Evolutionary conservation across 2,113 vertebrate species (phyloP).

Genomic region (human (Homo sapiens)): GRCh38 chr21:27499501-27500000

Average conservation of each 20-base stretch:
- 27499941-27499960: not conserved
- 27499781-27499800: not conserved
- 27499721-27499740: fast-evolving
- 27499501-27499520: not conserved
- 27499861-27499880: not conserved
- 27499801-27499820: not conserved
- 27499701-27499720: not conserved
- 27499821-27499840: not conserved
- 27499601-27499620: not conserved
- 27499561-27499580: not conserved
- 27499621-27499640: not conserved
- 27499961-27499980: no score
- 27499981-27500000: not conserved
- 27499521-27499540: not conserved
- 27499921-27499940: not conserved
- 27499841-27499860: not conserved
- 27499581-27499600: not conserved
- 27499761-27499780: not conserved
- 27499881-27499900: not conserved
- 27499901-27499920: not conserved
- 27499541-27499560: not conserved
- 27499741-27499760: not conserved
- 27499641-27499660: not conserved
- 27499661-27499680: not conserved
- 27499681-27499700: not conserved